Evolutionary conservation across 1,140 invertebrate genomes (phyloP).

Genomic region (Halictus rubicundus): DNA sequence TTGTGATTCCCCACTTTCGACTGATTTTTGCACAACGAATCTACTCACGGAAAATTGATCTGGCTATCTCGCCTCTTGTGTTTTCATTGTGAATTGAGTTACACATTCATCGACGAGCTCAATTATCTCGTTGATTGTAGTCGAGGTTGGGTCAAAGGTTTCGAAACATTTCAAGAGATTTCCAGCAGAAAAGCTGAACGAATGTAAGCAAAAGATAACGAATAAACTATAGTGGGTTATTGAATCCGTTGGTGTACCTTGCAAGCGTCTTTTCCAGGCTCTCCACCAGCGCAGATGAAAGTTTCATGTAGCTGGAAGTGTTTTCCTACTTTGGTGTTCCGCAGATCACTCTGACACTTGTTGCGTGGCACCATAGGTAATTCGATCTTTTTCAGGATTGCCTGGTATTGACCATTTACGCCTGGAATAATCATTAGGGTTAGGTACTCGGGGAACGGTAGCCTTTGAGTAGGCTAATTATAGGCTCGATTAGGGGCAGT

Average conservation of each 20-base stretch:
- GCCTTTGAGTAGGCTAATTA: neutral
- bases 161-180: no score
- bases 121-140: no score
- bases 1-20: no score
- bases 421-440: slow-evolving; percentile 64
- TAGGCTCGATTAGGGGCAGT: neutral
- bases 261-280: slow-evolving; percentile 83
- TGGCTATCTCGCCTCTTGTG: no score
- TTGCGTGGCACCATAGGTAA: slow-evolving; percentile 83
- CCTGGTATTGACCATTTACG: slow-evolving; percentile 84
- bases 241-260: slow-evolving; percentile 73
- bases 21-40: no score
- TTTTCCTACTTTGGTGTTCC: slow-evolving; percentile 82
- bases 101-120: no score
- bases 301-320: slow-evolving; percentile 81
- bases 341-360: slow-evolving; percentile 82
- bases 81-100: no score
- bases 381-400: slow-evolving; percentile 87
- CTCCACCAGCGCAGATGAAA: slow-evolving; percentile 86
- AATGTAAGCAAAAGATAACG: no score
- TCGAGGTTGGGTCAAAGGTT: no score
- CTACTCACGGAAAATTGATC: no score
- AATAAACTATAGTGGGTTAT: no score
- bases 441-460: neutral
- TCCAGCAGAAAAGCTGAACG: no score